These are phyloP conservation scores for Probaryconus sp. DNA, from an alignment of 1,140 invertebrate genomes.

Conservation along the genomic window DNA sequence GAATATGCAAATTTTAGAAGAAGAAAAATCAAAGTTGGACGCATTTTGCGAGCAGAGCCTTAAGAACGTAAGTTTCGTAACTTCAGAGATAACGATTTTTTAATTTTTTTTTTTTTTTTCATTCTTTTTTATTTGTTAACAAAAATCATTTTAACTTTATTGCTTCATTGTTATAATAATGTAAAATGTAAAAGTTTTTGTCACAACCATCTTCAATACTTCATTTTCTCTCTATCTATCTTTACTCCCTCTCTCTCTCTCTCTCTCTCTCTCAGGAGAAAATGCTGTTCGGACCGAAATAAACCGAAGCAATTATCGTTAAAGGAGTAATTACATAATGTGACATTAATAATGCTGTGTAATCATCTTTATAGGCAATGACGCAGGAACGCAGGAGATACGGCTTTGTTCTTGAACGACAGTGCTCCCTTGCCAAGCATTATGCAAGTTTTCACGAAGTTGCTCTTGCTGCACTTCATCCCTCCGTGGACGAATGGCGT, in stretches of 20 bases:
- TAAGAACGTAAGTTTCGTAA: slow-evolving; percentile 84
- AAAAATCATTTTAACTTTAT: too few relatives aligned
- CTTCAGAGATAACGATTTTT: background rate
- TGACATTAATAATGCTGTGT: slow-evolving; percentile 1
- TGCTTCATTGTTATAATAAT: too few relatives aligned
- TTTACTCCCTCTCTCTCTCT: too few relatives aligned
- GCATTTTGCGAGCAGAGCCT: slow-evolving; percentile 93
- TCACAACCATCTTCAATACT: too few relatives aligned
- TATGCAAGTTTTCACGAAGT: slow-evolving; percentile 92
- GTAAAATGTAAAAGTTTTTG: too few relatives aligned
- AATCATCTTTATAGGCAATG: slow-evolving; percentile 85
- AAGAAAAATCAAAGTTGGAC: slow-evolving; percentile 93
- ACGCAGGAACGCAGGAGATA: slow-evolving; percentile 95
- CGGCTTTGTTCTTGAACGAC: slow-evolving; percentile 94
- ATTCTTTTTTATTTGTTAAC: too few relatives aligned
- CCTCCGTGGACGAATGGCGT: slow-evolving; percentile 91
- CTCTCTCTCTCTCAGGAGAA: too few relatives aligned
- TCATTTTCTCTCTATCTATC: too few relatives aligned
- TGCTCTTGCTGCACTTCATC: slow-evolving; percentile 86
- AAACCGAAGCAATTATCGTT: too few relatives aligned
- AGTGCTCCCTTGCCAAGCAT: slow-evolving; percentile 94
- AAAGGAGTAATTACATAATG: too few relatives aligned
- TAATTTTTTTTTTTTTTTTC: too few relatives aligned
- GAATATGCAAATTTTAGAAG: slow-evolving; percentile 93
- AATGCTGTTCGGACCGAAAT: too few relatives aligned